Evolutionary conservation across 2,888 invertebrate species (phyloP), one percentile per base, ranked within the genome.

Genomic region (Macaria liturata): DNA sequence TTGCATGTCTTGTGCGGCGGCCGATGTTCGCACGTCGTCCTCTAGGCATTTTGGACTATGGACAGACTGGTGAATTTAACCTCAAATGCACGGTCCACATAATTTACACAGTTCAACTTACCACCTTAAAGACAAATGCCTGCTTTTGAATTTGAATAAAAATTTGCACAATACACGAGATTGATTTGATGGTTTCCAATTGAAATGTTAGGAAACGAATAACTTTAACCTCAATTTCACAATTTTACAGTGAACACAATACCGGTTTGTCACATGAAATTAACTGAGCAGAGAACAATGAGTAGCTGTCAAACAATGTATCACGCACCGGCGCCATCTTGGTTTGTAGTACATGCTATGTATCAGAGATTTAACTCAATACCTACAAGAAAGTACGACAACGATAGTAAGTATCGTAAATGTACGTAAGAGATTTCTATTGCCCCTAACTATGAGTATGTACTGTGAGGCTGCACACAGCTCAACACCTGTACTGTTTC

Each of bases 1-100:
- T 42, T 42, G 42, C 42, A 42, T 68, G 68, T 68, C 68, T 68
- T 68, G 65, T 68, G 62, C 61, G 70, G 67, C 67, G 68, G 67
- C 67, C 67, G 66, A 69, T 68, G 66, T 66, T 68, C 64, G 66
- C 64, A 66, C 70, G 70, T 68, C 68, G 70, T 66, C 66, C 66
- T 70, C 67, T 70, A 63, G 65, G 67, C 64, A 66, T 67, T 70
- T 70, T 70, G 66, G 66, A 62, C 65, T 67, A 67, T 64, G 65
- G 67, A 65, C 66, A 70, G 62, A 64, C 54, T 65, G 61, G 63
- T 66, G 66, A 65, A 64, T 63, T 64, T n/a, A n/a, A 64, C 63
- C 64, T 64, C 63, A 66, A 64, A 67, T 65, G 53, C 57, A 61
- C 66, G 63, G 61, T 65, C 63, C 66, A 66, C 66, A 69, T 66